These are phyloP conservation scores for Bagarius yarrelli DNA, from an alignment of 2,113 vertebrate species.

Conservation along the genomic window DNA sequence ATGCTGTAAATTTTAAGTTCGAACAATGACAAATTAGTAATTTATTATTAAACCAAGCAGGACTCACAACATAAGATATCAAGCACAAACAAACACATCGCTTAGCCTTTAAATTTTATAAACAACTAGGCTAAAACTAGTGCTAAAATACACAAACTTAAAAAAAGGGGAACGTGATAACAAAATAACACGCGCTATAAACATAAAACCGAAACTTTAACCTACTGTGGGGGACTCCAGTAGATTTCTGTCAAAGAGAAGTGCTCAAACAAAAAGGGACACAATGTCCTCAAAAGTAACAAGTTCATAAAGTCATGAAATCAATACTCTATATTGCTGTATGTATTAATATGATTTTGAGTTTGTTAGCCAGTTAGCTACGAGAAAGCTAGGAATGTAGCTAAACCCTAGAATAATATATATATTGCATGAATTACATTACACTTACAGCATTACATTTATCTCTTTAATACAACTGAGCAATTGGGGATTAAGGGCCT, in stretches of 20 bases:
- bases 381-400: background rate
- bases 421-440: background rate
- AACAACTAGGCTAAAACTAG: background rate
- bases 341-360: background rate
- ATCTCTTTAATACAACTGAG: no score
- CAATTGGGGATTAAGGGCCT: no score
- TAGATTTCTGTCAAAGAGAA: background rate
- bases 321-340: background rate
- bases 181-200: background rate
- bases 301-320: slow-evolving; percentile 1
- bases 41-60: background rate
- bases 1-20: background rate
- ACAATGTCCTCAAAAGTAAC: background rate
- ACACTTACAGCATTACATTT: no score
- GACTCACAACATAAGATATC: background rate
- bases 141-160: background rate
- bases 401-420: background rate
- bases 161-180: background rate
- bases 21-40: background rate
- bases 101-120: background rate
- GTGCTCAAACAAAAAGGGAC: background rate
- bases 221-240: background rate
- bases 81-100: background rate
- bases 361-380: background rate
- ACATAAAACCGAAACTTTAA: background rate